Base-by-base conservation (phyloP, 2,888 invertebrate species). In the Xanthia icteritia region DNA sequence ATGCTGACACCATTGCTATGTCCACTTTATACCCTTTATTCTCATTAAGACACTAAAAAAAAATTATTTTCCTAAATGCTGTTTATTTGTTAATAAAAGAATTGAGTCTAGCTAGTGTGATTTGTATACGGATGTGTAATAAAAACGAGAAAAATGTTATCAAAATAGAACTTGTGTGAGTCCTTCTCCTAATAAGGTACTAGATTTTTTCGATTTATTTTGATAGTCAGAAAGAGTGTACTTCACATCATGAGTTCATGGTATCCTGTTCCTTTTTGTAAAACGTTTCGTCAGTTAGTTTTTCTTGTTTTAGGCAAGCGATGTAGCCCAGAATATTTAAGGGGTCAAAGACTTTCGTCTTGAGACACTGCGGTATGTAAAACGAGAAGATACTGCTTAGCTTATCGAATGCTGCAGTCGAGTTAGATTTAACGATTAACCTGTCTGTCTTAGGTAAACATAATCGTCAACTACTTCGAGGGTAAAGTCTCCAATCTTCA, bases 21-120 rank as follows among this genome's bases (percentile, higher is more conserved):
- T 68, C 68, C n/a, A 42, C 39, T 82, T 76, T 63, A 67, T 65
- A 61, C 11, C 45, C 39, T 58, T 58, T 60, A 51, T 64, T 63
- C 17, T 45, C 36, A 71, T 61, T 56, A 31, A 15, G 15, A 60
- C 39, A n/a, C n/a, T n/a, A n/a, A n/a, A n/a, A n/a, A n/a, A n/a
- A n/a, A n/a, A n/a, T n/a, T n/a, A n/a, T 58, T 58, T 64, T 31
- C 5, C 39, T 0, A 42, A 73, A 56, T 48, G 31, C 42, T 67
- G 20, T 54, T 66, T 20, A 51, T 77, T 79, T 80, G n/a, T 56
- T 58, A 63, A 39, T 42, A 56, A 54, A 23, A 60, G 17, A 31
- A 54, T 42, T 51, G 42, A 11, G 6, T 65, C 5, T 23, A 64
- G 8, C 17, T 58, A 11, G 6, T 74, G 23, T 51, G 9, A 27